A percentile compares a stretch with the other conserved stretches of the same genome.
These are phyloP conservation scores for Littorina saxatilis DNA, from an alignment of 1,140 invertebrate genomes.

Conservation along the genomic window DNA sequence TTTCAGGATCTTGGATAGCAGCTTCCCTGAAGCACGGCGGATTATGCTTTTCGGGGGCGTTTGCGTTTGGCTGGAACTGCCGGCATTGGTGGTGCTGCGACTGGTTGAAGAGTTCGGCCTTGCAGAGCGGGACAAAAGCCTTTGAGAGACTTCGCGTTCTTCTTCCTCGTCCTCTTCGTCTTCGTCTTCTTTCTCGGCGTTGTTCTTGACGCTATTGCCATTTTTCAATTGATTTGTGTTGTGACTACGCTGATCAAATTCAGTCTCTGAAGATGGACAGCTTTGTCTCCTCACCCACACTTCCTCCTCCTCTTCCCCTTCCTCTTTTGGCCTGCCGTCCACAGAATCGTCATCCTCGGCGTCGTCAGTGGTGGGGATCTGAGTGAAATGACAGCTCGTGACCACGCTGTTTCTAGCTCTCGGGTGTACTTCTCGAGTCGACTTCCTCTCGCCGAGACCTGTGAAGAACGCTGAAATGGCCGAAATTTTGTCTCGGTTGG, in stretches of 20 bases:
- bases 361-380: neutral
- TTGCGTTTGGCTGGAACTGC: too few relatives aligned
- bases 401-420: conserved; percentile 26
- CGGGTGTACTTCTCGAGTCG: conserved; percentile 17
- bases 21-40: neutral
- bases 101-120: neutral
- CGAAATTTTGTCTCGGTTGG: neutral
- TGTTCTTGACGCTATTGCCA: neutral
- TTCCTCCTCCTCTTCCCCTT: neutral
- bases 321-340: neutral
- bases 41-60: too few relatives aligned
- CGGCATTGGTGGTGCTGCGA: too few relatives aligned
- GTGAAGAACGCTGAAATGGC: neutral
- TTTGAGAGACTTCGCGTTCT: neutral
- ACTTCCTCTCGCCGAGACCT: neutral
- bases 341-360: neutral
- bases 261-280: neutral
- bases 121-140: neutral
- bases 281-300: conserved; percentile 9
- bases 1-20: neutral
- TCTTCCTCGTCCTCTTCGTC: conserved; percentile 4
- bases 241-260: neutral
- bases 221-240: too few relatives aligned
- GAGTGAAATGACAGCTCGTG: neutral
- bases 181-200: conserved; percentile 12